Conservation (phyloP, 2,113 vertebrate genomes). For the Mola mola region DNA sequence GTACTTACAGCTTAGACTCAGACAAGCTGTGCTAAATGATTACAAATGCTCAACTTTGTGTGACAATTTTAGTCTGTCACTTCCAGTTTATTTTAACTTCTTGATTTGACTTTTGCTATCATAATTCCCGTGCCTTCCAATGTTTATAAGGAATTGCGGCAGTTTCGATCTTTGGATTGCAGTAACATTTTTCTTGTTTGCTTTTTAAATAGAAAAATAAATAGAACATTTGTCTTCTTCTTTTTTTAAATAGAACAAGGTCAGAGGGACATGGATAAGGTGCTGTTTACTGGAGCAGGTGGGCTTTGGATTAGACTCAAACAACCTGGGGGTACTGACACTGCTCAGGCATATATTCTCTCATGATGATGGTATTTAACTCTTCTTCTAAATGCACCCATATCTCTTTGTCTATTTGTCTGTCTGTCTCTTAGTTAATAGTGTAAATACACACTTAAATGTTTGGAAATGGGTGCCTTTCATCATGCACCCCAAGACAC, state of each 20-base stretch:
- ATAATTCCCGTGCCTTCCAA: background rate
- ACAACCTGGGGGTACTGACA: constrained; percentile 54
- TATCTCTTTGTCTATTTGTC: constrained; percentile 22
- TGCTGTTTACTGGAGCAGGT: constrained; percentile 60
- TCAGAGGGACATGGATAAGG: constrained; percentile 62
- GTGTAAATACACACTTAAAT: constrained; percentile 22
- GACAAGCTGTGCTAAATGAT: background rate
- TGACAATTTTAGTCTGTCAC: constrained; percentile 5
- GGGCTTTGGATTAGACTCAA: constrained; percentile 55
- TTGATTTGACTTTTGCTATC: constrained; percentile 19
- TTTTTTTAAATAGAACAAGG: constrained; percentile 23
- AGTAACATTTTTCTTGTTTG: background rate
- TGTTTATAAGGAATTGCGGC: constrained; percentile 21
- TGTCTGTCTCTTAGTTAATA: constrained; percentile 9
- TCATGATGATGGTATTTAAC: constrained; percentile 49
- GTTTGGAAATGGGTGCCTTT: constrained; percentile 1
- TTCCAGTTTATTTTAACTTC: constrained; percentile 20
- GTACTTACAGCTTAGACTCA: constrained; percentile 5
- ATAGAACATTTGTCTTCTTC: background rate
- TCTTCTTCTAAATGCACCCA: constrained; percentile 9
- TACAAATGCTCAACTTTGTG: background rate
- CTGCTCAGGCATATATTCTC: constrained; percentile 38
- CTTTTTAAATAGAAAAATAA: no score
- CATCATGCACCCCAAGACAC: constrained; percentile 18
- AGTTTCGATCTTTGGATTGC: constrained; percentile 11